A percentile compares a stretch with the other conserved stretches of the same genome.
Conservation (phyloP, 2,888 invertebrate genomes). For the Galeopsomyia nigrocyanea region DNA sequence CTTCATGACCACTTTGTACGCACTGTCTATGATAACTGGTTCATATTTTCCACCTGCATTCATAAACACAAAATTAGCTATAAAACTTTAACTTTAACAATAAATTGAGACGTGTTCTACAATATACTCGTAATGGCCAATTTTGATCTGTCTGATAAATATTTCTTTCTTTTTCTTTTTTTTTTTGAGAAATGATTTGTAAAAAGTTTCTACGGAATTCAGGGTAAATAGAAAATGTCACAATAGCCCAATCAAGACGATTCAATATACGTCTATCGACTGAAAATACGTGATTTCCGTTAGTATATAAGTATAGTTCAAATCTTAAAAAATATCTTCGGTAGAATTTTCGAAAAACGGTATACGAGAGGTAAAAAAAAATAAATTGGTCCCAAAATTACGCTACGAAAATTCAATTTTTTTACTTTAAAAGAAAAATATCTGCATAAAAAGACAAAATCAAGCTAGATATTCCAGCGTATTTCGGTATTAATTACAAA, state of each 20-base stretch:
- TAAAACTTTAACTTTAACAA: not conserved
- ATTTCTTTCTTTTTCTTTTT: no score
- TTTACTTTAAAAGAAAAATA: no score
- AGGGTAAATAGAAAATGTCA: slow-evolving; percentile 53
- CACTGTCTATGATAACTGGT: slow-evolving; percentile 68
- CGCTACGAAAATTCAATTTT: not conserved
- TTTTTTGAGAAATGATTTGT: not conserved
- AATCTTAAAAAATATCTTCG: slow-evolving; percentile 3
- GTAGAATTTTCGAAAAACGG: not conserved
- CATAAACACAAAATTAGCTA: not conserved
- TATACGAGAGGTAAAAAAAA: not conserved
- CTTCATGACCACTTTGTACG: slow-evolving; percentile 72
- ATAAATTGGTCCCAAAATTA: not conserved
- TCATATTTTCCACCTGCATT: slow-evolving; percentile 68
- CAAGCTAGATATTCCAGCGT: no score
- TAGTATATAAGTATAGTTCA: slow-evolving; percentile 60
- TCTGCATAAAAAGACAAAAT: no score
- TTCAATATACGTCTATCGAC: slow-evolving; percentile 60
- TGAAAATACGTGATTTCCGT: slow-evolving; percentile 64
- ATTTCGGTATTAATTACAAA: no score
- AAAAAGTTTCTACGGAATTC: slow-evolving; percentile 45
- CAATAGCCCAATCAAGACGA: slow-evolving; percentile 66
- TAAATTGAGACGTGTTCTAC: not conserved
- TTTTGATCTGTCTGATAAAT: no score
- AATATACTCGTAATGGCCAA: no score